phyloP scores from a whole-genome alignment of 2,888 invertebrate genomes.

The Nephrotoma appendiculata region DNA sequence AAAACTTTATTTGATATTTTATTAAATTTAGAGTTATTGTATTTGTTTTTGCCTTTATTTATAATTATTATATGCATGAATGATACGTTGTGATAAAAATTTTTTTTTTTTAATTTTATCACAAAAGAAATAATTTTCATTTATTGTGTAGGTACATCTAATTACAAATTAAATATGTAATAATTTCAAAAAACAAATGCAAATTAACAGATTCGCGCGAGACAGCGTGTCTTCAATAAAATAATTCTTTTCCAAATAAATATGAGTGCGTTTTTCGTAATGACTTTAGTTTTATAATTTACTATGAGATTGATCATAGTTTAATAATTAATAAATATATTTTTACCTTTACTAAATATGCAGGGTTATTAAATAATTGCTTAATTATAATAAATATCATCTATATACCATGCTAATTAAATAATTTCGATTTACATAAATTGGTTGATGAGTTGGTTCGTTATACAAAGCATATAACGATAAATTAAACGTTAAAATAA shows the following conservation, averaged over 20 bases:
- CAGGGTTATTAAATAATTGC: not conserved
- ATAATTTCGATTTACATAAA: not conserved
- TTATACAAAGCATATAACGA: not conserved
- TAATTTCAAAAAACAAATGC: not conserved
- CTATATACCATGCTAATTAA: not conserved
- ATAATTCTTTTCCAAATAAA: not conserved
- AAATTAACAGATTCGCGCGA: not conserved
- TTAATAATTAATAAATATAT: not conserved
- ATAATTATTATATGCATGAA: not conserved
- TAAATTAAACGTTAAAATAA: not conserved
- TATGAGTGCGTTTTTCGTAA: not conserved
- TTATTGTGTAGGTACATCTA: not conserved
- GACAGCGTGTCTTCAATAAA: not conserved
- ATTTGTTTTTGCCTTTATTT: not conserved
- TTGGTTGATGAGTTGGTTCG: not conserved
- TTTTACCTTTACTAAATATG: not conserved
- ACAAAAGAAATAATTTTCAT: not conserved
- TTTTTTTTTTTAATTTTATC: not conserved
- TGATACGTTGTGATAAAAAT: not conserved
- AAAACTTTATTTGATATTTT: not conserved
- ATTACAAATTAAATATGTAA: not conserved
- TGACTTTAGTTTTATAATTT: not conserved
- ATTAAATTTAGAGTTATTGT: not conserved
- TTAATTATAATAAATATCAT: not conserved
- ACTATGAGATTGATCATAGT: not conserved